Base-by-base conservation (phyloP, 2,113 vertebrate species). In the Uria aalge region DNA sequence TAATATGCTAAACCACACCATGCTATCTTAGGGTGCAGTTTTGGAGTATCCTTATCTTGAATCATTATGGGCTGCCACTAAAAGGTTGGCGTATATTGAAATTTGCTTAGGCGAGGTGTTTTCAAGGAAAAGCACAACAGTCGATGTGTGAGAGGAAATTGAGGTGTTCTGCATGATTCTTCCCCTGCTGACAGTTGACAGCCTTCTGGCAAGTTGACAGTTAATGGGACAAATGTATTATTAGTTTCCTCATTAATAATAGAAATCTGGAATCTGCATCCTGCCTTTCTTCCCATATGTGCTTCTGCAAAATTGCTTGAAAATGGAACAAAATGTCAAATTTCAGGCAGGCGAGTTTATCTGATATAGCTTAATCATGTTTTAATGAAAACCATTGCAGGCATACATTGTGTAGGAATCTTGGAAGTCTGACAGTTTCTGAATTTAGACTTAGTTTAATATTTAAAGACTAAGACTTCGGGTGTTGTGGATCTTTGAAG, bases 291-390 rank as follows among this genome's bases (percentile, higher is more conserved):
- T 94, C 34, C 59, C 21, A 5, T 96, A 87, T 74, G 36, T 48
- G 38, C 56, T 87, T 81, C 72, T 91, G 60, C 47, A 87, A 11
- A 85, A 67, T 72, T 50, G 27, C 47, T 87, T 24, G 87, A 92
- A 96, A 94, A 57, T 89, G 52, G 64, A 96, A 87, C 56, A 92
- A 56, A 94, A 94, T 95, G 86, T 91, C 68, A 81, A 27, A 36
- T 91, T 95, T 68, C 69, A 87, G 83, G 63, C 38, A 59, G 64
- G 47, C 1, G 0, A 40, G 20, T 86, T 90, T 92, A 91, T 91
- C 52, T 77, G 63, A 15, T 84, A 6, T 0, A 87, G 47, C 52
- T 94, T 91, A 84, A 89, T 80, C 32, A 6, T 57, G 38, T 92
- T 88, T 77, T 78, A 86, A 50, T 87, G 64, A 91, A 92, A 86